Evolutionary conservation across 2,888 invertebrate species (phyloP), one percentile per base, ranked within the genome.

Genomic region (Oegoconia quadripuncta): DNA sequence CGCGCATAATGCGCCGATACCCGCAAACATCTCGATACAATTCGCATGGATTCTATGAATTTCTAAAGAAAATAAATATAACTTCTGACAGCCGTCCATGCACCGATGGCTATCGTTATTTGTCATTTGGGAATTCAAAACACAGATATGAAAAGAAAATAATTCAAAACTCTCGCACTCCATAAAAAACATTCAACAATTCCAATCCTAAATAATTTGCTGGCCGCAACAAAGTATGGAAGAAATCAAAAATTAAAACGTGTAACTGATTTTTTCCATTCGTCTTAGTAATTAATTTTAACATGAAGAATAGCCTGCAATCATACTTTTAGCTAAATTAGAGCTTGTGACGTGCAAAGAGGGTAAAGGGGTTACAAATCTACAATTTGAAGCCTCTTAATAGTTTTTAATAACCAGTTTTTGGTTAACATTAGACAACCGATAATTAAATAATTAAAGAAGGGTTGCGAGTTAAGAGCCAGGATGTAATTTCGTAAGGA

Each of bases 41-140:
- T 84, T 84, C 76, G 80, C 79, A 76, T 60, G 55, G 69, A 73
- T 86, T 84, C 84, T 79, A 78, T 84, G 81, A 80, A 86, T 83
- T 84, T 82, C 61, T 76, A 86, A 86, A 83, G 84, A 86, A 84
- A 83, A 87, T 86, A 86, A 86, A 87, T 84, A 86, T 82, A 82
- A 83, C 83, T 84, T 86, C 72, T 84, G 87, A 86, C 86, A 86
- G 80, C 76, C 75, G 67, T 72, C 69, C 64, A 64, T 60, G 71
- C 68, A 65, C 74, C 71, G 79, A 81, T 83, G n/a, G 62, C 64
- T 74, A 83, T 81, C 81, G 67, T 72, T 83, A 72, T 83, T 86
- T 81, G 75, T 76, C 74, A 73, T 69, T 72, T 67, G 64, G 67
- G 56, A 67, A 74, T 74, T 67, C 59, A 69, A 66, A 75, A 74